These are phyloP conservation scores for Sebastes steindachneri DNA, from an alignment of 2,797 vertebrate genomes.

Conservation along the genomic window DNA sequence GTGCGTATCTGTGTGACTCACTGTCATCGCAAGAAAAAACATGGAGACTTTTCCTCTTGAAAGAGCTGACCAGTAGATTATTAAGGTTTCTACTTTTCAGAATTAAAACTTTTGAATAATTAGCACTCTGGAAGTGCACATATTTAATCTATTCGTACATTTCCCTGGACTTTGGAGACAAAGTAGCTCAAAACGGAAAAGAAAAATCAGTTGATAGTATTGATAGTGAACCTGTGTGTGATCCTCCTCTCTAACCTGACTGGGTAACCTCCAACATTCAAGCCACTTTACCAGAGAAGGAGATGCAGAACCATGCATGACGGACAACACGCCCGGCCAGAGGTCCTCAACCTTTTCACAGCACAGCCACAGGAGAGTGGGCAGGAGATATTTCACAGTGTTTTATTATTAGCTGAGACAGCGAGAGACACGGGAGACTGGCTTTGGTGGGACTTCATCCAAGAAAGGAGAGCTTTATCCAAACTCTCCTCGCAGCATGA, in stretches of 20 bases:
- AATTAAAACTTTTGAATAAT: too few relatives aligned
- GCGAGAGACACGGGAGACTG: constrained; percentile 28
- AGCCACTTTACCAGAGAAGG: background rate
- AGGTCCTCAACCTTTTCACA: constrained; percentile 32
- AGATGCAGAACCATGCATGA: constrained; percentile 2
- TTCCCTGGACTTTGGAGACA: background rate
- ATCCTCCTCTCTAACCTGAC: background rate
- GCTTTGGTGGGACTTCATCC: constrained; percentile 25
- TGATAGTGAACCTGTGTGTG: background rate
- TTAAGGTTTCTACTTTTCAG: background rate
- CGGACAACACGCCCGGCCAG: background rate
- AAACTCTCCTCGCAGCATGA: constrained; percentile 6
- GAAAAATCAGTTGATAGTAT: background rate
- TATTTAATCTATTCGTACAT: background rate
- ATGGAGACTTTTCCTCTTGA: background rate
- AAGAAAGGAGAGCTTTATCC: background rate
- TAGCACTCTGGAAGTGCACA: background rate
- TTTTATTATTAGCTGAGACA: constrained; percentile 42
- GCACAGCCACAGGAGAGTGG: constrained; percentile 13
- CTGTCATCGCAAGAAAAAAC: background rate
- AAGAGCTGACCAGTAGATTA: background rate
- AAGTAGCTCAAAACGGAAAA: background rate
- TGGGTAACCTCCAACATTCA: background rate
- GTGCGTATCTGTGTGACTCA: background rate
- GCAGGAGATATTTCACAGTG: constrained; percentile 10